Base-by-base conservation (phyloP, 2,888 invertebrate genomes). In the Exocentrus adspersus region DNA sequence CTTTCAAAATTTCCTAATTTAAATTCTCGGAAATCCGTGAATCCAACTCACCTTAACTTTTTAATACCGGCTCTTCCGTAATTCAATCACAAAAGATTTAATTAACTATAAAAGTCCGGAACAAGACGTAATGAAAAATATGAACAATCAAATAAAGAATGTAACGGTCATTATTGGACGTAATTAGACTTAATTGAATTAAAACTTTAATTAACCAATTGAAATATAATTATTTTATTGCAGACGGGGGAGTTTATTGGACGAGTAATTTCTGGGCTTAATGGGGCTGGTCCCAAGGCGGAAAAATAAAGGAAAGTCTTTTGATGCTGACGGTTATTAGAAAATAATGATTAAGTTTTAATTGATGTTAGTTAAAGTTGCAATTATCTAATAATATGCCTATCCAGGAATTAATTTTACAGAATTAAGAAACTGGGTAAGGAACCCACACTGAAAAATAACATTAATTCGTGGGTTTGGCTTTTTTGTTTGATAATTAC, bases 201-300 rank as follows among this genome's bases (percentile, higher is more conserved):
- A 73, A 77, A 77, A 78, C 76, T 75, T 74, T 77, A 79, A 80
- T 81, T 78, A 79, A 75, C 77, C 80, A 80, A 81, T 81, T 81
- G 76, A 76, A 77, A 74, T 72, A 75, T 75, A 78, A 80, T 80
- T 81, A 78, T 77, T 77, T 78, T 71, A 77, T 80, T 75, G 68
- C 67, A 48, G 65, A 64, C 61, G 43, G 64, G 63, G 16, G 24
- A 42, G 12, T 70, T 70, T 65, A 68, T 72, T 70, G 60, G 59
- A 66, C 45, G 52, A 61, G 51, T 65, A 66, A 75, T 75, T 71
- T 71, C 64, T 70, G 74, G 65, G 74, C 74, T 73, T 64, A 70
- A 73, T 74, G 69, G 68, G 59, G 64, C 45, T 52, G 59, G 60
- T 43, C 41, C 46, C 60, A 62, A 48, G 58, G 53, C 50, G 65